Percentiles rank a stretch among this genome's conserved stretches.
These are phyloP conservation scores for Addax nasomaculatus DNA, from an alignment of 2,113 vertebrate genomes.

Conservation along the genomic window DNA sequence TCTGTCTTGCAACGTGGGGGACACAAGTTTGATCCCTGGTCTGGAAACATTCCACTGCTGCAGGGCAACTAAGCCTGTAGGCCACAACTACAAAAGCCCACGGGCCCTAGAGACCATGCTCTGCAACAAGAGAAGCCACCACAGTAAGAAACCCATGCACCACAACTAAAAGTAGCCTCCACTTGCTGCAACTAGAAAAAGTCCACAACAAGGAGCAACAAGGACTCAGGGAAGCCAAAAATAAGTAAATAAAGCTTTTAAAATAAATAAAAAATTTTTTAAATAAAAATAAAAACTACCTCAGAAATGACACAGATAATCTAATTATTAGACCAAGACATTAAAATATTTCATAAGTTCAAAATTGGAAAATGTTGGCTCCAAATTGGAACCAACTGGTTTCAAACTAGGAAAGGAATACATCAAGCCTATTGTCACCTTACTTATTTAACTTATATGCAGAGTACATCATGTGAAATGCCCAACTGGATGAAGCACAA, in stretches of 20 bases:
- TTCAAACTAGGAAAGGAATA: background rate
- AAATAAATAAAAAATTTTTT: background rate
- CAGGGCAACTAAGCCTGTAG: background rate
- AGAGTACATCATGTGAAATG: background rate
- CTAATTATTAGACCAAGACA: background rate
- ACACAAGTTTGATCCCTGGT: background rate
- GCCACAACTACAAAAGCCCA: background rate
- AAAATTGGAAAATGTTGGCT: background rate
- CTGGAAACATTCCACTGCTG: background rate
- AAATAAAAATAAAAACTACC: background rate
- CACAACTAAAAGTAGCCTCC: background rate
- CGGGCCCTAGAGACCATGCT: background rate
- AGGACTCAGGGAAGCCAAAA: background rate
- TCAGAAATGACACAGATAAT: background rate
- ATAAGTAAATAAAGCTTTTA: background rate
- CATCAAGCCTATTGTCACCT: background rate
- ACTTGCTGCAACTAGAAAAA: background rate
- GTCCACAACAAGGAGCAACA: background rate
- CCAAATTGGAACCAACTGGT: background rate
- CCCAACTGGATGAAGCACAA: background rate
- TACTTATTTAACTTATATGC: background rate
- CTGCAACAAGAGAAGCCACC: background rate
- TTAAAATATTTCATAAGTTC: background rate
- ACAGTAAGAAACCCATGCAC: background rate
- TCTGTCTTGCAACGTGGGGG: background rate